Percentiles rank a stretch among this genome's conserved stretches.
phyloP scores from a whole-genome alignment of 1,140 invertebrate genomes.

The Periplaneta americana region DNA sequence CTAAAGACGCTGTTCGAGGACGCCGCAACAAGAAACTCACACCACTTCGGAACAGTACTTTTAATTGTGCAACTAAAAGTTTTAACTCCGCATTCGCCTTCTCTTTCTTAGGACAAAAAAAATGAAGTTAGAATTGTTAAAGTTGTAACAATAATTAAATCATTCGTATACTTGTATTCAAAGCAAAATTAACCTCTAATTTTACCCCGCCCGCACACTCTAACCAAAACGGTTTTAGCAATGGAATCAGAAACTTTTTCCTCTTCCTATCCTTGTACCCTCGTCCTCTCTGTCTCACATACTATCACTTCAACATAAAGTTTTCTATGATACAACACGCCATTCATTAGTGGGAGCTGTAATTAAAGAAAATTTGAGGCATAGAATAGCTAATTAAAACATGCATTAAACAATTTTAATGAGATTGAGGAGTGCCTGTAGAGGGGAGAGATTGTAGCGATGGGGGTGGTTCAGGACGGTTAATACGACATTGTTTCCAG shows the following conservation, averaged over 20 bases:
- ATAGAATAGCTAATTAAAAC: constrained; percentile 5
- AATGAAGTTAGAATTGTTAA: not conserved
- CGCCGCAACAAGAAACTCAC: not conserved
- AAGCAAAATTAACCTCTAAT: not conserved
- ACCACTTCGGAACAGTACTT: not conserved
- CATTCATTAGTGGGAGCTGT: constrained; percentile 11
- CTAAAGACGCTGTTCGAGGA: too few relatives aligned
- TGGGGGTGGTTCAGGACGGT: not conserved
- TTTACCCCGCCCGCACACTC: too few relatives aligned
- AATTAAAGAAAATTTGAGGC: constrained; percentile 3
- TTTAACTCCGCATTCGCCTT: not conserved
- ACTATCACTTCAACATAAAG: not conserved
- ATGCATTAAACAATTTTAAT: constrained; percentile 7
- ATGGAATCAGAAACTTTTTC: not conserved
- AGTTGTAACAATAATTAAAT: not conserved
- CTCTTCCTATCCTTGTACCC: not conserved
- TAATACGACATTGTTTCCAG: not conserved
- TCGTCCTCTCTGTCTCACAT: too few relatives aligned
- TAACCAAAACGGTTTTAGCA: not conserved
- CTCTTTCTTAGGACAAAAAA: too few relatives aligned
- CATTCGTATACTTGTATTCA: not conserved
- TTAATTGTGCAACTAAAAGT: not conserved
- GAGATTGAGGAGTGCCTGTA: too few relatives aligned
- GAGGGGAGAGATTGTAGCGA: too few relatives aligned
- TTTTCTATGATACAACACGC: not conserved